Base-by-base conservation (phyloP, 2,113 vertebrate species). In the Crotalus horridus region DNA sequence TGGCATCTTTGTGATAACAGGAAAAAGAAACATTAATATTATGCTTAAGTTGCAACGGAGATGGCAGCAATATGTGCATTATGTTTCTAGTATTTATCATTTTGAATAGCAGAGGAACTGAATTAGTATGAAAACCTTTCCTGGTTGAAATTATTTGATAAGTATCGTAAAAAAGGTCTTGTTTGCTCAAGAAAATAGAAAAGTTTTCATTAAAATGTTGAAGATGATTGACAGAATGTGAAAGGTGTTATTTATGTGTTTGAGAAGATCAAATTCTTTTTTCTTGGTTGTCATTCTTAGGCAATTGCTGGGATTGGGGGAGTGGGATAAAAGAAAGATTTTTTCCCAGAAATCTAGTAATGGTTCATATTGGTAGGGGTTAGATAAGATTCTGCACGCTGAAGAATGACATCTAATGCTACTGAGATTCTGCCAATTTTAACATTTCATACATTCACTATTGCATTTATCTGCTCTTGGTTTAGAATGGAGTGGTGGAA, bases 401-500 rank as follows among this genome's bases (percentile, higher is more conserved):
- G 3, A 81, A 81, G 17, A 43, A 58, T 59, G 89, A 93, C 87
- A 24, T 1, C 26, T 86, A 23, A 2, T 24, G 85, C 0, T 90
- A 0, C 85, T 93, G 94, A 33, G 4, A 12, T 93, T 91, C 91
- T 0, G 29, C 90, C 12, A 11, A 55, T 9, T 33, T 39, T 39
- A 81, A 1, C 0, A 39, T 46, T 9, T 39, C 29, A 20, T 0
- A 0, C 0, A 20, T 24, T n/a, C 95, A 81, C 95, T 8, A 51
- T 92, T 90, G n/a, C 43, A 51, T 58, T 69, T 90, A n/a, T 0
- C 46, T 95, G 39, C 43, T 2, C 3, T 95, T 95, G 3, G 74
- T 48, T 46, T 96, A 99, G 99, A 98, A 98, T 0, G 99, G 99
- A 1, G 96, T 96, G 4, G 98, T 99, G 94, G 99, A 99, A 85